Percentiles rank a stretch among this genome's conserved stretches.
Conservation (phyloP, 2,797 vertebrate species). For the Tokudaia tokunoshimensis region DNA sequence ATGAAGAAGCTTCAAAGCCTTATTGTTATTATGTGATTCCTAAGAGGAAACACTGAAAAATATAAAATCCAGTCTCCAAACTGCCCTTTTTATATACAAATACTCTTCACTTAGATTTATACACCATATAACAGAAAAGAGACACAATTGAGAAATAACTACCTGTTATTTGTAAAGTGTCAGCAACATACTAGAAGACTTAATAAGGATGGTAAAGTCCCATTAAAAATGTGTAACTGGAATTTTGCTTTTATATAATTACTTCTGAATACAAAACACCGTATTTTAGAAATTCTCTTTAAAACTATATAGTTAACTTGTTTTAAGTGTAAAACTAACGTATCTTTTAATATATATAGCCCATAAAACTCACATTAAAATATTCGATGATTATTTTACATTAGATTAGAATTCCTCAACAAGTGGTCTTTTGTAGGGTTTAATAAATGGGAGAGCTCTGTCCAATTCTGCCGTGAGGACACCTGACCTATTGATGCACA, state of each 20-base stretch:
- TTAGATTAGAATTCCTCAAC: slow-evolving; percentile 41
- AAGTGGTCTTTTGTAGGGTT: background rate
- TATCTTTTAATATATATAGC: slow-evolving; percentile 33
- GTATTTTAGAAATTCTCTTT: slow-evolving; percentile 42
- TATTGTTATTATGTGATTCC: slow-evolving; percentile 35
- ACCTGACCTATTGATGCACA: background rate
- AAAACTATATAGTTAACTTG: background rate
- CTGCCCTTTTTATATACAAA: slow-evolving; percentile 48
- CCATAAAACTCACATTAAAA: slow-evolving; percentile 36
- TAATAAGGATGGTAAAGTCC: slow-evolving; percentile 36
- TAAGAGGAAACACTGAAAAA: background rate
- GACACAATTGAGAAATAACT: slow-evolving; percentile 60
- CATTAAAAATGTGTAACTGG: background rate
- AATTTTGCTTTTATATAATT: slow-evolving; percentile 38
- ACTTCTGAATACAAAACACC: slow-evolving; percentile 24
- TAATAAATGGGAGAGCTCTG: background rate
- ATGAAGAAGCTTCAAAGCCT: background rate
- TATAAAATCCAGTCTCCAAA: background rate
- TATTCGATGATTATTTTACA: slow-evolving; percentile 14
- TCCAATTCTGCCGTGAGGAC: background rate
- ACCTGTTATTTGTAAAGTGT: slow-evolving; percentile 62
- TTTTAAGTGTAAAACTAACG: background rate
- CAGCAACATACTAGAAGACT: slow-evolving; percentile 26
- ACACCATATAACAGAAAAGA: slow-evolving; percentile 63
- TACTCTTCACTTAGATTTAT: slow-evolving; percentile 53